Conservation (phyloP, 1,140 invertebrate genomes). For the Bombus pascuorum region DNA sequence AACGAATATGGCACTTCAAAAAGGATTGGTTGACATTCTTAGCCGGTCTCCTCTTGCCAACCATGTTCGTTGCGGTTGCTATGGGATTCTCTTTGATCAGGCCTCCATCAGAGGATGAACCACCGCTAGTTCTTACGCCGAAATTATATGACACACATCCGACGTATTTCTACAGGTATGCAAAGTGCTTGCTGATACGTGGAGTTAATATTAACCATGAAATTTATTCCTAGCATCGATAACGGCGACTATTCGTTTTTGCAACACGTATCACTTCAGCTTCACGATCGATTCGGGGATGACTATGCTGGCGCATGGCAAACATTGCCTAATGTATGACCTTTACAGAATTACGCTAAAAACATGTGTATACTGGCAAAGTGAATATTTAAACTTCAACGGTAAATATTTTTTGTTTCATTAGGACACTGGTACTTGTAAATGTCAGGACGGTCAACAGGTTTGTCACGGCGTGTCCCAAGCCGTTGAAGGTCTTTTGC, state of each 20-base stretch:
- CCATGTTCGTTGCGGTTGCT: slow-evolving; percentile 85
- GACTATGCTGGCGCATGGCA: slow-evolving; percentile 77
- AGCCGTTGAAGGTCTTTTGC: slow-evolving; percentile 75
- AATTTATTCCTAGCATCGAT: slow-evolving; percentile 66
- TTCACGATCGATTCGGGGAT: slow-evolving; percentile 76
- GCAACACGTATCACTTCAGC: slow-evolving; percentile 72
- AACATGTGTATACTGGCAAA: not conserved
- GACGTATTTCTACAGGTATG: slow-evolving; percentile 82
- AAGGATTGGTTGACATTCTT: slow-evolving; percentile 85
- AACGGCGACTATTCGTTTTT: slow-evolving; percentile 70
- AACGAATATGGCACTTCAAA: slow-evolving; percentile 84
- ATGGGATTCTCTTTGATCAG: slow-evolving; percentile 87
- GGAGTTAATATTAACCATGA: not conserved
- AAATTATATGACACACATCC: slow-evolving; percentile 82
- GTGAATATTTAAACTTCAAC: not conserved
- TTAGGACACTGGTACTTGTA: slow-evolving; percentile 76
- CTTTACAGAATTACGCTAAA: not conserved
- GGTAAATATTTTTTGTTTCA: not conserved
- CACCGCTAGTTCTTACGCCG: slow-evolving; percentile 81
- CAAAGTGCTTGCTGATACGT: not conserved
- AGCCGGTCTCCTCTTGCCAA: slow-evolving; percentile 85
- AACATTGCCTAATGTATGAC: slow-evolving; percentile 72
- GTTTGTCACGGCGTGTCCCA: slow-evolving; percentile 74
- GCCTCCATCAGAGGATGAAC: slow-evolving; percentile 85
- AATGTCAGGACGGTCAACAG: slow-evolving; percentile 77